phyloP scores from a whole-genome alignment of 2,888 invertebrate species.

The Rapana venosa region DNA sequence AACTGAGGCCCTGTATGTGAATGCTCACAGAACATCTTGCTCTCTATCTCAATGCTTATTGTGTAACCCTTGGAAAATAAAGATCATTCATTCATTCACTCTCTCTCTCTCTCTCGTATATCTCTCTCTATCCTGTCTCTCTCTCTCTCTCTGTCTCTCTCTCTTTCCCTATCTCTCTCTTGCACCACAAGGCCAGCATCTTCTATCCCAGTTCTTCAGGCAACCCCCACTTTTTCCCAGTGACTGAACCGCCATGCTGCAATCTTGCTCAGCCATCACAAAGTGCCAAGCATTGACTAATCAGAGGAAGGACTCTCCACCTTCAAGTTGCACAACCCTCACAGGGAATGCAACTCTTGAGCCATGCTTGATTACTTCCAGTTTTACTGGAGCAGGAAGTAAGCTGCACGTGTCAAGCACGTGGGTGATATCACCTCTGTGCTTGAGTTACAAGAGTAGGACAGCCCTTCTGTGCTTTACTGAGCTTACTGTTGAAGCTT shows the following conservation, averaged over 20 bases:
- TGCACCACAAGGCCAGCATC: neutral
- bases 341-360: slow-evolving; percentile 7
- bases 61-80: no score
- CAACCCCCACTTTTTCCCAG: neutral
- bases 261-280: neutral
- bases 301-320: neutral
- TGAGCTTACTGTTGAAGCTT: neutral
- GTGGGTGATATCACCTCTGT: slow-evolving; percentile 15
- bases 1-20: no score
- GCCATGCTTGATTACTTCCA: slow-evolving; percentile 23
- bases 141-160: no score
- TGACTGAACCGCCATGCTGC: neutral
- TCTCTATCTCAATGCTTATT: no score
- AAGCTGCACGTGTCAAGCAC: neutral
- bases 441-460: neutral
- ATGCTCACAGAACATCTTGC: no score
- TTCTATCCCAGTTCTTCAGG: neutral
- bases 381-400: neutral
- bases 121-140: no score
- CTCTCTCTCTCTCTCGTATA: no score
- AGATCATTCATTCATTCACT: no score
- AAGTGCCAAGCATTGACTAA: neutral
- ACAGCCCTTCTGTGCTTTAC: neutral
- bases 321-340: neutral
- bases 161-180: no score